phyloP scores from a whole-genome alignment of 2,113 vertebrate species.

The Pollachius pollachius region DNA sequence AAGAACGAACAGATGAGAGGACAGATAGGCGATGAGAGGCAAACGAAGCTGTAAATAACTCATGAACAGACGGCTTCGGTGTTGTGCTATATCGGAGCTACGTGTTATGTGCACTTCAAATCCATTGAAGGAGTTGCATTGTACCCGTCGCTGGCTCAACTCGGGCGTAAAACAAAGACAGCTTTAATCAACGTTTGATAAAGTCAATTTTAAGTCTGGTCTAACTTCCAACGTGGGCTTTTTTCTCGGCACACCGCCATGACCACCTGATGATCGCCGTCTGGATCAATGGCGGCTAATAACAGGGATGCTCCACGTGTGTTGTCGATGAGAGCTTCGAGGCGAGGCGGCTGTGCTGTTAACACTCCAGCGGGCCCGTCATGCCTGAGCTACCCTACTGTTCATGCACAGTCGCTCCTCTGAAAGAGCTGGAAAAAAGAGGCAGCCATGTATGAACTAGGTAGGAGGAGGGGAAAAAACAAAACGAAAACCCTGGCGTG shows the following conservation, averaged over 20 bases:
- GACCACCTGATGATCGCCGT: conserved; percentile 34
- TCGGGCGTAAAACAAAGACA: too few species aligned
- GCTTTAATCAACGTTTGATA: too few species aligned
- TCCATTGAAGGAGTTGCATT: conserved; percentile 31
- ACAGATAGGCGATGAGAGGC: conserved; percentile 41
- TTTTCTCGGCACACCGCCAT: too few species aligned
- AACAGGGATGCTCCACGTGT: conserved; percentile 56
- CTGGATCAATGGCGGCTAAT: conserved; percentile 48
- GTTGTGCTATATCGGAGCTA: conserved; percentile 23
- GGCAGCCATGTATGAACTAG: conserved; percentile 44
- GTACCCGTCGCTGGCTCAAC: too few species aligned
- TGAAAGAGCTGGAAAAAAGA: conserved; percentile 45
- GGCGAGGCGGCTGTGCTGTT: conserved; percentile 25
- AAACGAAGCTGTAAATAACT: conserved; percentile 54
- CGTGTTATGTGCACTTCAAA: too few species aligned
- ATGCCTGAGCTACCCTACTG: conserved; percentile 28
- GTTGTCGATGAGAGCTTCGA: conserved; percentile 47
- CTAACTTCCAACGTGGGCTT: too few species aligned
- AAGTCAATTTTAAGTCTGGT: too few species aligned
- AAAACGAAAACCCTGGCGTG: conserved; percentile 50
- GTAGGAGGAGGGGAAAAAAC: conserved; percentile 29
- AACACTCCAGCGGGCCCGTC: conserved; percentile 48
- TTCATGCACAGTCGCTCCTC: conserved; percentile 60
- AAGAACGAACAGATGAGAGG: conserved; percentile 10
- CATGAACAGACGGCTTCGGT: conserved; percentile 36